Evolutionary conservation across 2,888 invertebrate species (phyloP).

Genomic region (Eurois occulta): DNA sequence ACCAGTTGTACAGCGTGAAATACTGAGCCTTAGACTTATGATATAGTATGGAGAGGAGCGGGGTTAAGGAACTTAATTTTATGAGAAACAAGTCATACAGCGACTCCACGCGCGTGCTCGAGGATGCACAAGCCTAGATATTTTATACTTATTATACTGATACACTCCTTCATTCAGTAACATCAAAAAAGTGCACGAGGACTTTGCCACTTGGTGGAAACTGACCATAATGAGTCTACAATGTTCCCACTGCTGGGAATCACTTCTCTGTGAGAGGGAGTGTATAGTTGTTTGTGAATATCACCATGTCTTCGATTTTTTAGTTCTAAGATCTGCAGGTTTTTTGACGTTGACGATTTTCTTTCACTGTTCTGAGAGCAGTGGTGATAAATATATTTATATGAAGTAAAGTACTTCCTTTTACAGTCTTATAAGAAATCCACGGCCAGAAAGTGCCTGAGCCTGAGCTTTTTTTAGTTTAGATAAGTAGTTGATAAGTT

Average conservation of each 20-base stretch:
- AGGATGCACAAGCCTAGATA: not conserved
- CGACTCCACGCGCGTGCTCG: no score
- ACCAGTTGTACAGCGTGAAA: conserved; percentile 10
- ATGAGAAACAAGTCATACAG: no score
- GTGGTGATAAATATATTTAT: not conserved
- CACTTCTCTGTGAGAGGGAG: not conserved
- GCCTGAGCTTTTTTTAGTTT: no score
- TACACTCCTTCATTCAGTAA: not conserved
- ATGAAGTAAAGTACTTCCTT: not conserved
- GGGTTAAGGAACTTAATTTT: not conserved
- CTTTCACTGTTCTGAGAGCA: not conserved
- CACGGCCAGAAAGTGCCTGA: no score
- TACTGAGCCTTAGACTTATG: not conserved
- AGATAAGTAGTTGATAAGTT: no score
- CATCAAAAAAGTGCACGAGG: not conserved
- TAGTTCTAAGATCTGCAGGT: not conserved
- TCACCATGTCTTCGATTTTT: not conserved
- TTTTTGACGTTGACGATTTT: not conserved
- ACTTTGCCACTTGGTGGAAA: not conserved
- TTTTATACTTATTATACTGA: not conserved
- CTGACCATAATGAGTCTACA: not conserved
- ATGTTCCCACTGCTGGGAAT: not conserved
- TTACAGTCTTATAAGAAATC: not conserved
- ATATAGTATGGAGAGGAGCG: not conserved
- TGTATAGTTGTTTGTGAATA: not conserved